Evolutionary conservation across 2,113 vertebrate genomes (phyloP).

Genomic region (Hipposideros armiger): DNA sequence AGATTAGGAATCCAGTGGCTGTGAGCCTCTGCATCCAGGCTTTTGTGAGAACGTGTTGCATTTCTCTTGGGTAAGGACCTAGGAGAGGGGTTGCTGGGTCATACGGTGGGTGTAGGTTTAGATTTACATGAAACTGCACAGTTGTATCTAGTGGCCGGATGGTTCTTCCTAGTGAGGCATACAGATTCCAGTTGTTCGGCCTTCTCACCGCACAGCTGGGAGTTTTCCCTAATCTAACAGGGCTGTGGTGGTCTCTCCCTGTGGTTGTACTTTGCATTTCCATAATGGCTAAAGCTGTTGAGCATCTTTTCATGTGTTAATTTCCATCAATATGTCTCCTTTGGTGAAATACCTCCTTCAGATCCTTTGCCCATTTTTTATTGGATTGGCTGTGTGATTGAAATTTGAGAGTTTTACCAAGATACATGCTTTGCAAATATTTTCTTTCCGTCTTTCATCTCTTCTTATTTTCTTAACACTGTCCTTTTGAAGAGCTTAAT

Average conservation of each 20-base stretch:
- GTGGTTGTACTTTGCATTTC: not conserved
- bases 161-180: not conserved
- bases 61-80: not conserved
- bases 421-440: not conserved
- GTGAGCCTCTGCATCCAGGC: too few species aligned
- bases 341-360: not conserved
- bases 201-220: not conserved
- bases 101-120: not conserved
- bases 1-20: not conserved
- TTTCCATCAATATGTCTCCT: not conserved
- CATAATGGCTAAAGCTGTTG: not conserved
- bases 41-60: not conserved
- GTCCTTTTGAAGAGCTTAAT: not conserved
- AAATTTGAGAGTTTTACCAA: not conserved
- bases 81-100: not conserved
- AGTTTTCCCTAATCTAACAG: accelerated
- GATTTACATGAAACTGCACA: not conserved
- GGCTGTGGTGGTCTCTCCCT: not conserved
- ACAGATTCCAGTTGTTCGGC: too few species aligned
- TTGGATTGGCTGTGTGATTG: not conserved
- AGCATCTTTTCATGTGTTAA: not conserved
- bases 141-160: not conserved
- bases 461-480: not conserved
- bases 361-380: not conserved
- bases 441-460: not conserved